These are phyloP conservation scores for Araneus ventricosus DNA, from an alignment of 1,140 invertebrate species.

Conservation along the genomic window DNA sequence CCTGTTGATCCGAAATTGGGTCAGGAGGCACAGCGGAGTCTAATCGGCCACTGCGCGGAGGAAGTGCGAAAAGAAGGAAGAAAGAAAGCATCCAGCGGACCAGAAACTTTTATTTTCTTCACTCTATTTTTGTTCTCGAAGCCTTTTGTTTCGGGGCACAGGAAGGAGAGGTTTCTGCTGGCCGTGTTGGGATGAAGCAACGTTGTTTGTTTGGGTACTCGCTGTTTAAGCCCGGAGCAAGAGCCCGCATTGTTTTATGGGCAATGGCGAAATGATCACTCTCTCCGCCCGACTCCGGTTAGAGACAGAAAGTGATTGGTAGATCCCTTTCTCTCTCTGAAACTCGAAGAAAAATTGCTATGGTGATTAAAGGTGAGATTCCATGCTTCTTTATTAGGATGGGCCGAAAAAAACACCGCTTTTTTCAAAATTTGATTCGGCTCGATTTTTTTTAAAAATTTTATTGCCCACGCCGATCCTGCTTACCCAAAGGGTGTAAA, in stretches of 20 bases:
- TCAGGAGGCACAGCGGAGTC: constrained; percentile 56
- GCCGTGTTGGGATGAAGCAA: not conserved
- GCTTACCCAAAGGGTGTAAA: no score
- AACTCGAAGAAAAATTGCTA: no score
- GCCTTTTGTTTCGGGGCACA: constrained; percentile 26
- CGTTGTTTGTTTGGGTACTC: not conserved
- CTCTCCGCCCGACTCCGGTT: not conserved
- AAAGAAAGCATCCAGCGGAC: not conserved
- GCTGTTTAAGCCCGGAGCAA: not conserved
- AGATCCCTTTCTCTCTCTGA: no score
- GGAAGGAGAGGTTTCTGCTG: not conserved
- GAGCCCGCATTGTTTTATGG: constrained; percentile 9
- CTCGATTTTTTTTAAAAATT: no score
- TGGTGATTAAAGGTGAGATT: no score
- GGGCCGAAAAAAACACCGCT: no score
- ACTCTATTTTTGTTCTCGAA: not conserved
- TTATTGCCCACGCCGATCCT: no score
- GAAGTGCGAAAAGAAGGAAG: not conserved
- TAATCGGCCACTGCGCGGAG: constrained; percentile 51
- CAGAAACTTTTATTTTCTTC: constrained; percentile 41
- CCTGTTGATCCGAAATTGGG: constrained; percentile 39
- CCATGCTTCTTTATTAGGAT: no score
- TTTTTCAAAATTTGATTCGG: no score
- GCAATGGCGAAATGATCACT: not conserved
- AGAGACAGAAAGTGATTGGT: not conserved